Base-by-base conservation (phyloP, 2,888 invertebrate genomes). In the Euplexia lucipara region DNA sequence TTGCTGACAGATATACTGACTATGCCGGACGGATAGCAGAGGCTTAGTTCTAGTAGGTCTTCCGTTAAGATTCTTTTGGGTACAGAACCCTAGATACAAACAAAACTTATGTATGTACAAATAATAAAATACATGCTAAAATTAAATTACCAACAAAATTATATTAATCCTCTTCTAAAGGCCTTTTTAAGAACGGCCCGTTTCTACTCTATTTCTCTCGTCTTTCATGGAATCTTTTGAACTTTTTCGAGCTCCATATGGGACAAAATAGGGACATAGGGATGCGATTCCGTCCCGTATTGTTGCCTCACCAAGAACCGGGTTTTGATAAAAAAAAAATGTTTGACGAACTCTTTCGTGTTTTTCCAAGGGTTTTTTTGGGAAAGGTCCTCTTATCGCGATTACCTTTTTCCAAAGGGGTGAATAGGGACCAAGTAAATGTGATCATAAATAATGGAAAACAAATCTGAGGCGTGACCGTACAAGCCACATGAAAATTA, bases 221-320 rank as follows among this genome's bases (percentile, higher is more conserved):
- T 79, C 60, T 56, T 61, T 51, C 30, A 61, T 57, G 35, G 30
- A 56, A 41, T 45, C 66, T 56, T 78, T 75, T 75, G 61, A 75
- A 71, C 32, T 74, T 22, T n/a, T 42, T 34, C n/a, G 20, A 45
- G 32, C 37, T 71, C 6, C 47, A 64, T 78, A 47, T 39, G 41
- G 57, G 32, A 47, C 30, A 12, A 58, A 64, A 54, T 58, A 10
- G 49, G 65, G 34, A 45, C 48, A 37, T 58, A 49, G 39, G 44
- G 54, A 34, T 44, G 34, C 20, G 53, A 66, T 30, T 51, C 45
- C 35, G n/a, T 8, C 57, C 78, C 56, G 9, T 63, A 67, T 60
- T 67, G 62, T 64, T n/a, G 22, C 49, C 1, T 35, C 32, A 12
- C 35, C 9, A 52, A 42, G 22, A 56, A 35, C 63, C 44, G 37